phyloP scores from a whole-genome alignment of 2,888 invertebrate genomes.

The Andrena minutula region DNA sequence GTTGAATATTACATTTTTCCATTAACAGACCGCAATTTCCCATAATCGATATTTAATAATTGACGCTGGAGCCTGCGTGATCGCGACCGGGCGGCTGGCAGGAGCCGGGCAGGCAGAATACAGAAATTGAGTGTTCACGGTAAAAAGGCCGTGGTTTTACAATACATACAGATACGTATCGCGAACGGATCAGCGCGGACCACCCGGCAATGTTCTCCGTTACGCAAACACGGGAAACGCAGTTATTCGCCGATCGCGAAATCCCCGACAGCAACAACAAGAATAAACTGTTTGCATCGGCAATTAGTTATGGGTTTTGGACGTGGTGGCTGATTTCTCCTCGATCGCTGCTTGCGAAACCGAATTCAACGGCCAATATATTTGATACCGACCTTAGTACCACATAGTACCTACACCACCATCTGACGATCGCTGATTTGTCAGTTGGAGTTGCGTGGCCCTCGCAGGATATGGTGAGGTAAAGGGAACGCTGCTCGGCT shows the following conservation, averaged over 20 bases:
- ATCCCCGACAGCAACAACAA: conserved; percentile 16
- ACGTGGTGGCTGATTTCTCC: too few species aligned
- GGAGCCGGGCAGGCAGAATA: background rate
- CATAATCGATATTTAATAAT: conserved; percentile 69
- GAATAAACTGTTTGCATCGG: conserved; percentile 31
- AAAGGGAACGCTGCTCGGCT: too few species aligned
- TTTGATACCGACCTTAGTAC: too few species aligned
- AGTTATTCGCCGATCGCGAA: conserved; percentile 29
- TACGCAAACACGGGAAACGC: conserved; percentile 27
- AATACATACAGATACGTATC: conserved; percentile 37
- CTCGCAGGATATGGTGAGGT: too few species aligned
- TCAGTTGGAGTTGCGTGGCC: too few species aligned
- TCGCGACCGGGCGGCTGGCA: background rate
- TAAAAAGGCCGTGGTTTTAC: conserved; percentile 43
- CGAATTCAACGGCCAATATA: too few species aligned
- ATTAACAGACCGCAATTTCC: conserved; percentile 63
- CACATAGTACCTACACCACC: too few species aligned
- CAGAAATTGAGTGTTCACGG: conserved; percentile 60
- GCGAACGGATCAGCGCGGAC: conserved; percentile 28
- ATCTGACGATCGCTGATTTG: too few species aligned
- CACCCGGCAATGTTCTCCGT: conserved; percentile 36
- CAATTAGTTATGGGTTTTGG: conserved; percentile 40
- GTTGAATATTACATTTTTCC: conserved; percentile 72
- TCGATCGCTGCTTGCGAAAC: too few species aligned
- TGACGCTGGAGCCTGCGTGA: conserved; percentile 23